phyloP scores from a whole-genome alignment of 2,113 vertebrate genomes.

The Ptyas mucosa region DNA sequence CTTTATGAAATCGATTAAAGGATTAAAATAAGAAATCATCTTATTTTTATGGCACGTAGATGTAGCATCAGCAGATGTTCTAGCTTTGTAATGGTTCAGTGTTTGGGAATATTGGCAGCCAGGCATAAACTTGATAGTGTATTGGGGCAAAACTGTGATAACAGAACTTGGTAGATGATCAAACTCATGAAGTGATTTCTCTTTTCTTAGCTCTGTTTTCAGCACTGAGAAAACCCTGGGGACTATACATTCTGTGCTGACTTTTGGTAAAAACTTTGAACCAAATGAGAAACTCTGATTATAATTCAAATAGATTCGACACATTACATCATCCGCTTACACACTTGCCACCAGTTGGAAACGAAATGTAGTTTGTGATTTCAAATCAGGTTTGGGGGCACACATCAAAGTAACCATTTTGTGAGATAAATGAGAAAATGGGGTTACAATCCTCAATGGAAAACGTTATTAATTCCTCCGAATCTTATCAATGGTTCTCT shows the following conservation, averaged over 20 bases:
- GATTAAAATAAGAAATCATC: too few relatives aligned
- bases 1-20: not conserved
- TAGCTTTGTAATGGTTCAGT: not conserved
- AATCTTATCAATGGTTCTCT: not conserved
- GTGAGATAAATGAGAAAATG: not conserved
- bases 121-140: not conserved
- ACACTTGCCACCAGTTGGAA: not conserved
- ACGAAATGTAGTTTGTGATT: not conserved
- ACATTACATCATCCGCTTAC: not conserved
- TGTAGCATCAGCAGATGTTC: constrained; percentile 9
- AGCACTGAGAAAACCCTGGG: not conserved
- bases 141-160: not conserved
- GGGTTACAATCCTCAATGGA: not conserved
- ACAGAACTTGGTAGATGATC: not conserved
- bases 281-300: not conserved
- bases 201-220: not conserved
- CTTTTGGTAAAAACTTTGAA: not conserved
- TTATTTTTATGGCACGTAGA: constrained; percentile 13
- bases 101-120: constrained; percentile 5
- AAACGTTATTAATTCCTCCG: not conserved
- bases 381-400: not conserved
- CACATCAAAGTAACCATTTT: not conserved
- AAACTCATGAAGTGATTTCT: not conserved
- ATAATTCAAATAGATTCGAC: not conserved
- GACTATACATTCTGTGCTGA: not conserved